A percentile compares a stretch with the other conserved stretches of the same genome.
Evolutionary conservation across 1,140 invertebrate genomes (phyloP).

Genomic region (Acromyrmex charruanus): DNA sequence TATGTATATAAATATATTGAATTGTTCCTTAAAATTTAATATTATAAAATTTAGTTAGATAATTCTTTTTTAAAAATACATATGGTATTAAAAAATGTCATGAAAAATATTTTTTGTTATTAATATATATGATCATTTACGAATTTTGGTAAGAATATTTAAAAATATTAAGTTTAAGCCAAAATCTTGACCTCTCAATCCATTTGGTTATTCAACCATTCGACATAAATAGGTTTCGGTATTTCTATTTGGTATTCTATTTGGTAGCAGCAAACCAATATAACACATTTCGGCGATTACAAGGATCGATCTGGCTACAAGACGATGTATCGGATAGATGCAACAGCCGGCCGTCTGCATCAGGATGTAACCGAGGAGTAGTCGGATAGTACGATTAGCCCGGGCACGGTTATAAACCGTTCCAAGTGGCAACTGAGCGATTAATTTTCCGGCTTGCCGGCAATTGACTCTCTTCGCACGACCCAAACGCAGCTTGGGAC

Average conservation of each 20-base stretch:
- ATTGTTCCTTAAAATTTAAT: no score
- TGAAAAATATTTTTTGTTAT: no score
- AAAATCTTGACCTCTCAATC: no score
- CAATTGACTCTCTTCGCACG: slow-evolving; percentile 61
- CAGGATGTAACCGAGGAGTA: slow-evolving; percentile 33
- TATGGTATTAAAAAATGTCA: no score
- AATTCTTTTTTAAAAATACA: no score
- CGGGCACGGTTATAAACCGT: slow-evolving; percentile 53
- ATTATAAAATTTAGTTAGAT: no score
- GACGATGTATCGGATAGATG: slow-evolving; percentile 45
- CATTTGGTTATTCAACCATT: neutral
- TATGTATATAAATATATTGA: no score
- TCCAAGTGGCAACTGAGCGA: slow-evolving; percentile 59
- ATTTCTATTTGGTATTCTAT: slow-evolving; percentile 43
- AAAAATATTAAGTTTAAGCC: no score
- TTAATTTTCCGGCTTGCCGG: slow-evolving; percentile 63
- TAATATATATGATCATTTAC: no score
- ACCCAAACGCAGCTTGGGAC: slow-evolving; percentile 42
- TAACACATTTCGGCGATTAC: slow-evolving; percentile 61
- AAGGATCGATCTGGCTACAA: slow-evolving; percentile 50
- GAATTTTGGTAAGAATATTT: no score
- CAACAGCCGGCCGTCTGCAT: slow-evolving; percentile 50
- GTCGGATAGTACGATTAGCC: slow-evolving; percentile 53
- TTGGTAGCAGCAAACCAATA: slow-evolving; percentile 36
- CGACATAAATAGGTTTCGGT: neutral